A percentile compares a stretch with the other conserved stretches of the same genome.
Conservation (phyloP, 2,797 vertebrate species). For the Coilia nasus region DNA sequence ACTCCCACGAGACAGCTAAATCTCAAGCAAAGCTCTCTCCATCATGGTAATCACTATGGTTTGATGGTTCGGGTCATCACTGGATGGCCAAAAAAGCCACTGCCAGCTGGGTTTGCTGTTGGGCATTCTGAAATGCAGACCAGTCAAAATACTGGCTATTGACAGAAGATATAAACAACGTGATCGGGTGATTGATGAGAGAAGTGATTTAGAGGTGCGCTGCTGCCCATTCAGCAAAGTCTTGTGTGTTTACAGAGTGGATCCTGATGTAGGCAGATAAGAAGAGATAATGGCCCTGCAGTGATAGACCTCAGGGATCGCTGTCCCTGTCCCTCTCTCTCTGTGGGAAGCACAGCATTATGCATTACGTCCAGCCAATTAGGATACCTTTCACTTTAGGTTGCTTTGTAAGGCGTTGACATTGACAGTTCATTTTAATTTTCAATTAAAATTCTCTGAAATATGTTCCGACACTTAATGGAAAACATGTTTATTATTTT, state of each 20-base stretch:
- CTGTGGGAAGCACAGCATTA: background rate
- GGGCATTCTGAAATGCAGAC: background rate
- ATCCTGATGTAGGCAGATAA: background rate
- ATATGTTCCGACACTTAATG: background rate
- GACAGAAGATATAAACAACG: background rate
- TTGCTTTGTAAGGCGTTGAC: background rate
- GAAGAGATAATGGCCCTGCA: background rate
- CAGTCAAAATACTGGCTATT: background rate
- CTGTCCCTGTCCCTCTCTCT: background rate
- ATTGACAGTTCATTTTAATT: background rate
- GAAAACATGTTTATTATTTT: background rate
- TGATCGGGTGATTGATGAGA: background rate
- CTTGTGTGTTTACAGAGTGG: background rate
- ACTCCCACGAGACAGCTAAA: background rate
- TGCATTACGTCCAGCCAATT: background rate
- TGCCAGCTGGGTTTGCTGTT: background rate
- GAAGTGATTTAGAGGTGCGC: background rate
- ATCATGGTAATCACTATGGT: slow-evolving; percentile 4
- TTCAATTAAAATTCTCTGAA: background rate
- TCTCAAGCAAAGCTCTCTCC: background rate
- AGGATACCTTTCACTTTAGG: background rate
- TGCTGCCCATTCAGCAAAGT: slow-evolving; percentile 13
- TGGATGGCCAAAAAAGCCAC: background rate
- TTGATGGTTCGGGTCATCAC: background rate
- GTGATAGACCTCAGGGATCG: background rate